These are phyloP conservation scores for Illadopsis cleaveri DNA, from an alignment of 2,113 vertebrate species.

Conservation along the genomic window DNA sequence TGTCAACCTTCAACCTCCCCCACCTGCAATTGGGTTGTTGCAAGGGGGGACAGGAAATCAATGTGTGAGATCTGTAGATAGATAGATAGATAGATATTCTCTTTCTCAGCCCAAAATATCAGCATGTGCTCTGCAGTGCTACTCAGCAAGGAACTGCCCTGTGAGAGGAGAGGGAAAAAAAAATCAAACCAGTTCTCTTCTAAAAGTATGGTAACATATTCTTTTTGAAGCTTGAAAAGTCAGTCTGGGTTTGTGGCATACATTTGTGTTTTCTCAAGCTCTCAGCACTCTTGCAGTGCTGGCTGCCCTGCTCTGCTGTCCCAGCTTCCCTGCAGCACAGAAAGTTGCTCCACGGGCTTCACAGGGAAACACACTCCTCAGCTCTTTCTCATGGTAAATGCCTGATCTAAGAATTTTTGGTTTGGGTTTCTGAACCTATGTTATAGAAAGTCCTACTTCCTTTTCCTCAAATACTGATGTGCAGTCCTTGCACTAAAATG, in stretches of 20 bases:
- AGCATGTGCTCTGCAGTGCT: rapidly evolving
- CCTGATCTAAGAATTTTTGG: background rate
- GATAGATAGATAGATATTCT: no score
- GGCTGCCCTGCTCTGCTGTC: background rate
- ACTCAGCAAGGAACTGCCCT: background rate
- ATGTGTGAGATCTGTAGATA: background rate
- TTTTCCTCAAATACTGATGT: background rate
- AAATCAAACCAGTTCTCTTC: background rate
- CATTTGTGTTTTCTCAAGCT: background rate
- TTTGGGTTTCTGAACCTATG: background rate
- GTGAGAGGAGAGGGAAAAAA: background rate
- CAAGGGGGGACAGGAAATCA: background rate
- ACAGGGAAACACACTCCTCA: background rate
- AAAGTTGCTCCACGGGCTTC: background rate
- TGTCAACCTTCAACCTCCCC: background rate
- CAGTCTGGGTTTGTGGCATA: background rate
- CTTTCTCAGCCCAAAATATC: rapidly evolving
- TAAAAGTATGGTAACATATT: background rate
- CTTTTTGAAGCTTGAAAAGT: background rate
- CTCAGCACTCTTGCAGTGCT: background rate
- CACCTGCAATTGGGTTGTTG: background rate
- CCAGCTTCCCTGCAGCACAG: background rate
- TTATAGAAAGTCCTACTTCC: background rate
- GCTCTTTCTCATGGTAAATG: background rate
- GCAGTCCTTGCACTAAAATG: background rate